phyloP scores from a whole-genome alignment of 2,888 invertebrate species.

The Epinotia brunnichana region DNA sequence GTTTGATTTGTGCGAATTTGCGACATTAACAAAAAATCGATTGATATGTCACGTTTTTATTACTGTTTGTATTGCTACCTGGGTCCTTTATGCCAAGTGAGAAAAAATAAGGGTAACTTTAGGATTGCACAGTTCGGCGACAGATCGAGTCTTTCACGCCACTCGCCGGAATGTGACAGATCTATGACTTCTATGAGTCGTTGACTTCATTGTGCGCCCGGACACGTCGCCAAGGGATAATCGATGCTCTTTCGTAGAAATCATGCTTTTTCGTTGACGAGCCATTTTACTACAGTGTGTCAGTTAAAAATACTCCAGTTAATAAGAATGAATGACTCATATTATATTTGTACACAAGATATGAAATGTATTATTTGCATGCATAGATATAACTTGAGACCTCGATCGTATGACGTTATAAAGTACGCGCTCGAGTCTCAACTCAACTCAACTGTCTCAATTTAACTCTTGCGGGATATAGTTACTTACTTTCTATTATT shows the following conservation, averaged over 20 bases:
- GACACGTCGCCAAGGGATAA: slow-evolving; percentile 67
- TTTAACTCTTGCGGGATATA: too few species aligned
- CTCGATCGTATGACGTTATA: too few species aligned
- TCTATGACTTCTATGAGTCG: slow-evolving; percentile 59
- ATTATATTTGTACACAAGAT: neutral
- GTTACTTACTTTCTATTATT: too few species aligned
- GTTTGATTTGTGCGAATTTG: slow-evolving; percentile 82
- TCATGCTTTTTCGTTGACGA: slow-evolving; percentile 43
- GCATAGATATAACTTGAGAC: neutral
- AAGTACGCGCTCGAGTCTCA: too few species aligned
- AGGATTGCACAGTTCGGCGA: slow-evolving; percentile 57
- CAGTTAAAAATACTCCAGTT: neutral
- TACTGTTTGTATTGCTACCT: slow-evolving; percentile 81
- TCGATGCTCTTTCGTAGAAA: slow-evolving; percentile 65
- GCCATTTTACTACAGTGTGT: slow-evolving; percentile 6
- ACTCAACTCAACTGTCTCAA: too few species aligned
- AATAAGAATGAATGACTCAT: neutral
- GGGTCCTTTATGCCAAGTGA: slow-evolving; percentile 61
- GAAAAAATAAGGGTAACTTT: slow-evolving; percentile 67
- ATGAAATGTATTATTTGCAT: neutral
- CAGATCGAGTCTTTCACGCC: slow-evolving; percentile 63
- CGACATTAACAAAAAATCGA: slow-evolving; percentile 74
- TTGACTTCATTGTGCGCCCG: slow-evolving; percentile 72
- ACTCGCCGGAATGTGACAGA: slow-evolving; percentile 65
- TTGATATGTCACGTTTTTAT: slow-evolving; percentile 82